Conservation (phyloP, 2,797 vertebrate species). For the Falco biarmicus region DNA sequence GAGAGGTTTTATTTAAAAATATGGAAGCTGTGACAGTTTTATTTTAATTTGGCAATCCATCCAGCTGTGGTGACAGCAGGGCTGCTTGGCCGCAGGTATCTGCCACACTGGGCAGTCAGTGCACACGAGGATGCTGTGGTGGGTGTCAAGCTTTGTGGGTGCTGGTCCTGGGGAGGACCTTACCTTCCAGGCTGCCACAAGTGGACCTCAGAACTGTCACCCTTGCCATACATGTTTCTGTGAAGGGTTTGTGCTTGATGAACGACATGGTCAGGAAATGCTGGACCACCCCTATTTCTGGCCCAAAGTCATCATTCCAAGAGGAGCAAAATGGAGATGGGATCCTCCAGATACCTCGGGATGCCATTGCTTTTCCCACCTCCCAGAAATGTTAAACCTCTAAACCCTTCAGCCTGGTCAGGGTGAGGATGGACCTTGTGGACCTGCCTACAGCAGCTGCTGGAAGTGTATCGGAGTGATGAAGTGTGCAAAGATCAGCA, state of each 20-base stretch:
- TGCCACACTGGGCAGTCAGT: accelerated
- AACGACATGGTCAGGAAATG: not conserved
- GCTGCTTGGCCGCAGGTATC: not conserved
- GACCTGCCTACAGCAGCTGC: not conserved
- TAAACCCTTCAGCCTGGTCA: not conserved
- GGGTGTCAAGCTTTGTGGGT: accelerated
- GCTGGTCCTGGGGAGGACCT: not conserved
- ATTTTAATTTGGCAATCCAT: not conserved
- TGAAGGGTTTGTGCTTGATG: not conserved
- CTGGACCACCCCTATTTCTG: no score
- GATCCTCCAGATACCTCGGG: no score
- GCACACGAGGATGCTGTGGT: accelerated
- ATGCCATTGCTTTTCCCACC: not conserved
- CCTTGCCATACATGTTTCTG: accelerated
- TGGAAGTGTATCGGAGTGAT: not conserved
- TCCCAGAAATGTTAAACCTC: not conserved
- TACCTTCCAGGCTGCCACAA: not conserved
- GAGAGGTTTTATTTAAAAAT: not conserved
- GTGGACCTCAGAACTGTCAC: not conserved
- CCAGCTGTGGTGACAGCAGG: not conserved
- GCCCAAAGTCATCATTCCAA: not conserved
- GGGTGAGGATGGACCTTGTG: not conserved
- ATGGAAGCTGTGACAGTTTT: not conserved
- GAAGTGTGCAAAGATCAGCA: not conserved
- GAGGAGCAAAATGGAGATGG: not conserved